Evolutionary conservation across 2,113 vertebrate genomes (phyloP).

Genomic region (Hydrochoerus hydrochaeris): DNA sequence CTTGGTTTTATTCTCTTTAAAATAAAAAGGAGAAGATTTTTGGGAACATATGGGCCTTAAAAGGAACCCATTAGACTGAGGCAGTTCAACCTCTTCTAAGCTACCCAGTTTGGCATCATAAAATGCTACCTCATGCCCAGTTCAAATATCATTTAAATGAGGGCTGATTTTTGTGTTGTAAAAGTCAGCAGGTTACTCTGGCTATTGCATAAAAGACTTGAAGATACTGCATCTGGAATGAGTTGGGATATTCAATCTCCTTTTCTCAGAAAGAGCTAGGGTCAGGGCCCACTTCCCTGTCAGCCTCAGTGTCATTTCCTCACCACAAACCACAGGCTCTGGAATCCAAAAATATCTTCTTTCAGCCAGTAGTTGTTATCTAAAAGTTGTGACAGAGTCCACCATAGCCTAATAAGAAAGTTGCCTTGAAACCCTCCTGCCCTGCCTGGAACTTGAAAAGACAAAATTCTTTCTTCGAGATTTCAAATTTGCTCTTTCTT

Average conservation of each 20-base stretch:
- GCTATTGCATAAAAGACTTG: not conserved
- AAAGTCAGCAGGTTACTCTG: not conserved
- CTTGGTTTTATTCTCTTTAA: too few relatives aligned
- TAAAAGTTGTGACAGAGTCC: constrained; percentile 15
- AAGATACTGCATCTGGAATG: constrained; percentile 49
- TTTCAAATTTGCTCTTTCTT: constrained; percentile 27
- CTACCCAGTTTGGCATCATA: not conserved
- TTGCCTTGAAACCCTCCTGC: constrained; percentile 28
- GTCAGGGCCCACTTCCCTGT: not conserved
- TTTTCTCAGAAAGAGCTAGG: constrained; percentile 29
- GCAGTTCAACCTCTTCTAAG: not conserved
- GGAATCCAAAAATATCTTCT: constrained; percentile 46
- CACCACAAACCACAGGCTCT: not conserved
- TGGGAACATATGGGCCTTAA: not conserved
- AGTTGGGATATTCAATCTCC: not conserved
- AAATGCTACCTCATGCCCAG: not conserved
- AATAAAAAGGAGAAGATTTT: not conserved
- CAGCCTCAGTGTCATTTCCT: not conserved
- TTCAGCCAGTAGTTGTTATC: constrained; percentile 47
- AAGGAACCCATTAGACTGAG: not conserved
- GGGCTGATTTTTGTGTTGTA: constrained; percentile 48
- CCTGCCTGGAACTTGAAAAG: constrained; percentile 36
- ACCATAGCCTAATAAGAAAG: constrained; percentile 32
- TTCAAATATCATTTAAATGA: not conserved
- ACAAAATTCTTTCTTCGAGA: constrained; percentile 19